phyloP scores from a whole-genome alignment of 2,113 vertebrate genomes.

The Pardalotus punctatus region DNA sequence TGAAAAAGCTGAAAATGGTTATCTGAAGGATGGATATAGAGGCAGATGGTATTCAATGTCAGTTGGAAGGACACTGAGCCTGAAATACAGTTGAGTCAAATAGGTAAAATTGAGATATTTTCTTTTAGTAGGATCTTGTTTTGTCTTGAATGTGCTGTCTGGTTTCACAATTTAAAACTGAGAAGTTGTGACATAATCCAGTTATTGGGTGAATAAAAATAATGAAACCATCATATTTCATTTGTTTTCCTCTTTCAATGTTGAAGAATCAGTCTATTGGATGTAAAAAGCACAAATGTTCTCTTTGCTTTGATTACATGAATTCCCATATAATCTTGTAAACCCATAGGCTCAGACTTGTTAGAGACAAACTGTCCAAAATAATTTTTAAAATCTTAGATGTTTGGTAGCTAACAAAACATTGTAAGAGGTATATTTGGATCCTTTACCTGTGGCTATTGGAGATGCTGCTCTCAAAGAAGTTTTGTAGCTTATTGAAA shows the following conservation, averaged over 20 bases:
- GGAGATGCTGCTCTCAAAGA: not conserved
- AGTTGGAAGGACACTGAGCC: not conserved
- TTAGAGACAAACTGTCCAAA: not conserved
- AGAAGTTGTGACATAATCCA: not conserved
- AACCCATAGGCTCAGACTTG: not conserved
- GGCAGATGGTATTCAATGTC: not conserved
- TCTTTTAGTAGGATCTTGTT: not conserved
- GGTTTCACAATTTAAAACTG: not conserved
- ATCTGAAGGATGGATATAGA: not conserved
- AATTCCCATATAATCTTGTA: not conserved
- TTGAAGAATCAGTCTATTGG: not conserved
- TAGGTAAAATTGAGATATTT: not conserved
- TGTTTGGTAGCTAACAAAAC: not conserved
- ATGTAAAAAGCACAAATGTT: not conserved
- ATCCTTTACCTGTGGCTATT: not conserved
- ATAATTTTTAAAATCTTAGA: not conserved
- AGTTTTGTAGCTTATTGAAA: not conserved
- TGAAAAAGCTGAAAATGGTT: not conserved
- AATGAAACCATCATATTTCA: not conserved
- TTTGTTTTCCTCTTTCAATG: not conserved
- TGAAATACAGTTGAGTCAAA: not conserved
- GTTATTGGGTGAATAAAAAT: not conserved
- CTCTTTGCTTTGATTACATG: not conserved
- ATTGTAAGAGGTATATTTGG: not conserved
- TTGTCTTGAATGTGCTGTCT: not conserved